A percentile compares a stretch with the other conserved stretches of the same genome.
Evolutionary conservation across 2,113 vertebrate species (phyloP).

Genomic region (Empidonax alnorum): DNA sequence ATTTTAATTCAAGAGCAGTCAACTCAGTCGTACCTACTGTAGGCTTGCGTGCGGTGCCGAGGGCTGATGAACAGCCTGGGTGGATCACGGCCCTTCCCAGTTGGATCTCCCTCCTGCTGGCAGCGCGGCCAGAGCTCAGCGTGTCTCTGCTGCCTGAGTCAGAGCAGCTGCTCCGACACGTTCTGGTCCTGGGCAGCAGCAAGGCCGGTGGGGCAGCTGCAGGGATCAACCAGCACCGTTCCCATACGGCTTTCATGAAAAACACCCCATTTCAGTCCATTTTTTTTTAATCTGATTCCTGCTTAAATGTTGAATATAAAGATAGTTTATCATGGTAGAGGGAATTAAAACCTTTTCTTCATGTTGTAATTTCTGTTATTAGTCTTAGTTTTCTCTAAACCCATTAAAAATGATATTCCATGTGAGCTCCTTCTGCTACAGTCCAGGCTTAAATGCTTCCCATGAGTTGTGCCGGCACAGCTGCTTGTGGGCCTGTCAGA

Average conservation of each 20-base stretch:
- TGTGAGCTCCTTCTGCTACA: background rate
- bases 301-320: background rate
- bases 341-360: background rate
- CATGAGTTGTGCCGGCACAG: background rate
- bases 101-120: background rate
- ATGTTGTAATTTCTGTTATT: background rate
- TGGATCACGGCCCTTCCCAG: background rate
- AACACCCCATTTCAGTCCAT: background rate
- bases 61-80: background rate
- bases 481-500: background rate
- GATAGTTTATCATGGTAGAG: background rate
- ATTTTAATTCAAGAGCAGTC: background rate
- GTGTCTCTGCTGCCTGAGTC: background rate
- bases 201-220: background rate
- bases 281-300: background rate
- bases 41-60: background rate
- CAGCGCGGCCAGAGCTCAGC: fast-evolving
- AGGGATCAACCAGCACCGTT: background rate
- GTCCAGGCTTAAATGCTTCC: background rate
- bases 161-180: background rate
- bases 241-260: background rate
- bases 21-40: background rate
- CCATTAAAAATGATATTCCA: background rate
- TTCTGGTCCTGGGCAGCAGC: background rate
- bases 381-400: background rate